Evolutionary conservation across 2,888 invertebrate species (phyloP).

Genomic region (Nebria brevicollis): DNA sequence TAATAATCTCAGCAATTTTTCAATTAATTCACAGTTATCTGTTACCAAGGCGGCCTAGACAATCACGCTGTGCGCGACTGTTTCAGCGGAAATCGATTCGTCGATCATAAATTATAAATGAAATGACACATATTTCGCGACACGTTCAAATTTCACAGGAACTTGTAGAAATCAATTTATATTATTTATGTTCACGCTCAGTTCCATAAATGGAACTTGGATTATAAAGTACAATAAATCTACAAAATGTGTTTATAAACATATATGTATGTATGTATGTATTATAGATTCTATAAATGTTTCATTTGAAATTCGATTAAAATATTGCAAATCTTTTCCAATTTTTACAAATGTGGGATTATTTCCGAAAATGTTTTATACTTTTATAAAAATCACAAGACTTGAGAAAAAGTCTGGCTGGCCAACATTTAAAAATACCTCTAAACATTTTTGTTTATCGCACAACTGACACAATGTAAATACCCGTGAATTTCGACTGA

Average conservation of each 20-base stretch:
- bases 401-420: not conserved
- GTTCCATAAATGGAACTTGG: too few relatives aligned
- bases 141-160: not conserved
- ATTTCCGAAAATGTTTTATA: not conserved
- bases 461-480: not conserved
- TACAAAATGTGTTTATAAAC: too few relatives aligned
- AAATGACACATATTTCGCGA: not conserved
- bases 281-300: too few relatives aligned
- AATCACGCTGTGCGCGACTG: not conserved
- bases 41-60: not conserved
- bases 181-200: too few relatives aligned
- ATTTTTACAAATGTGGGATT: not conserved
- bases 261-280: too few relatives aligned
- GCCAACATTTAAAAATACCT: not conserved
- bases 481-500: not conserved
- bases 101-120: not conserved
- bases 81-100: not conserved
- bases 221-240: too few relatives aligned
- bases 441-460: not conserved
- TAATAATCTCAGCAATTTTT: not conserved
- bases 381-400: not conserved
- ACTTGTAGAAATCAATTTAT: too few relatives aligned
- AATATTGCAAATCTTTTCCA: too few relatives aligned
- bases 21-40: not conserved
- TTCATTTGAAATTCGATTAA: too few relatives aligned